A percentile compares a stretch with the other conserved stretches of the same genome.
Evolutionary conservation across 1,140 invertebrate species (phyloP).

Genomic region (Hirudo medicinalis): DNA sequence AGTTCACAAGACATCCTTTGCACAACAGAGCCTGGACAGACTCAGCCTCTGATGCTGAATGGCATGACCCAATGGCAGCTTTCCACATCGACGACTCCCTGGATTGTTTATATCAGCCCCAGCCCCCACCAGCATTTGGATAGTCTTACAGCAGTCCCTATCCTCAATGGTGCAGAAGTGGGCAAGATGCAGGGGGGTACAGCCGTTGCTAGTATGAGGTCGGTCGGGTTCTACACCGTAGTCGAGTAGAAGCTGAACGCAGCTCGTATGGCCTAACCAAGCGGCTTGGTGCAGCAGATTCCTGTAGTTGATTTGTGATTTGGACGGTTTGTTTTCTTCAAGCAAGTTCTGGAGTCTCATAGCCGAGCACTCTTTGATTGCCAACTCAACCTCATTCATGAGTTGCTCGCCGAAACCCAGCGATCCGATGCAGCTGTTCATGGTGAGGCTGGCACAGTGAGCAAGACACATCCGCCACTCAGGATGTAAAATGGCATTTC

Average conservation of each 20-base stretch:
- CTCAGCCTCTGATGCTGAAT: constrained; percentile 22
- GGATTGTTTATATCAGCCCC: constrained; percentile 22
- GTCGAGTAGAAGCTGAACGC: constrained; percentile 21
- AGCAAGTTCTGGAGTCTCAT: constrained; percentile 18
- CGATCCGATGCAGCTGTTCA: constrained; percentile 21
- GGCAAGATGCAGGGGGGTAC: constrained; percentile 22
- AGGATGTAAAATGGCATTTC: no score
- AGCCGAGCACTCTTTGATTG: constrained; percentile 15
- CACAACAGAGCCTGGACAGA: constrained; percentile 18
- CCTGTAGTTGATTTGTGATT: constrained; percentile 6
- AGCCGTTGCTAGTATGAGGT: constrained; percentile 21
- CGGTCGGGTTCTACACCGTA: constrained; percentile 21
- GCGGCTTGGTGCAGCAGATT: constrained; percentile 23
- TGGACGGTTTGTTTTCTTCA: constrained; percentile 7
- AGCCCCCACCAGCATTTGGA: constrained; percentile 17
- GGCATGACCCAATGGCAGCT: constrained; percentile 19
- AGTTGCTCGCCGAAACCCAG: constrained; percentile 17
- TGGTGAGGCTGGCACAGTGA: neutral
- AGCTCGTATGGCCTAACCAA: constrained; percentile 20
- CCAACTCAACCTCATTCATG: constrained; percentile 19
- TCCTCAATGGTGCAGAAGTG: constrained; percentile 24
- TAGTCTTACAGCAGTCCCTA: constrained; percentile 16
- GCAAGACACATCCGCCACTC: neutral
- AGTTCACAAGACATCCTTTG: constrained; percentile 16
- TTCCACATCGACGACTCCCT: constrained; percentile 17